Evolutionary conservation across 1,140 invertebrate genomes (phyloP), one percentile per base, ranked within the genome.

Genomic region (Acromyrmex heyeri): DNA sequence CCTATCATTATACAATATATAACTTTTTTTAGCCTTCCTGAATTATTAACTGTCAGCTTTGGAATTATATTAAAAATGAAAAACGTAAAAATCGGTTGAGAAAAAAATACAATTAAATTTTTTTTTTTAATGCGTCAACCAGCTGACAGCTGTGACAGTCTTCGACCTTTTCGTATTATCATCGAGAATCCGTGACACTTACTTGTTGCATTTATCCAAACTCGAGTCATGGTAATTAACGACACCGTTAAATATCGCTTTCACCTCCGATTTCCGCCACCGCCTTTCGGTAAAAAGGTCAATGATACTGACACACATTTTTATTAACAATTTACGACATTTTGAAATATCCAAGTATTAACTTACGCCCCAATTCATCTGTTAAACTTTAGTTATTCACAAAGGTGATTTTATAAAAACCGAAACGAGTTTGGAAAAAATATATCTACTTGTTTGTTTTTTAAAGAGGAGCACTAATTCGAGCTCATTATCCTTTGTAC

Each of bases 151-250:
- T 59, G 55, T 38, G 48, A 82, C 90, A 88, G 91, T 92, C 90
- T 82, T 92, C 91, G 91, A 92, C 90, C 92, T 93, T 93, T 93
- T 89, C 86, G 85, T 73, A 90, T 93, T 92, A 93, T 89, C 90
- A 86, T 91, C 78, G 64, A 53, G 1, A 62, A 48, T 75, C 77
- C 69, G 85, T 87, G 88, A 86, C 90, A 89, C 91, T 92, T 92
- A 87, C 93, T 93, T 93, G 92, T 94, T 94, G 93, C 93, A 94
- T 93, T 94, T 93, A 92, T 91, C 86, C 85, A 21, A 70, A 91
- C 86, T 88, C 86, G 61, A 65, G 50, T 77, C 61, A 44, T 38
- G 70, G 16, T 81, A 87, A 90, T 90, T 85, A 86, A 88, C 61
- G 69, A 3, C 67, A 53, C 30, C 64, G 38, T 85, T 88, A 75